These are phyloP conservation scores for Ommatoiulus sabulosus DNA, from an alignment of 2,888 invertebrate genomes.

Conservation along the genomic window DNA sequence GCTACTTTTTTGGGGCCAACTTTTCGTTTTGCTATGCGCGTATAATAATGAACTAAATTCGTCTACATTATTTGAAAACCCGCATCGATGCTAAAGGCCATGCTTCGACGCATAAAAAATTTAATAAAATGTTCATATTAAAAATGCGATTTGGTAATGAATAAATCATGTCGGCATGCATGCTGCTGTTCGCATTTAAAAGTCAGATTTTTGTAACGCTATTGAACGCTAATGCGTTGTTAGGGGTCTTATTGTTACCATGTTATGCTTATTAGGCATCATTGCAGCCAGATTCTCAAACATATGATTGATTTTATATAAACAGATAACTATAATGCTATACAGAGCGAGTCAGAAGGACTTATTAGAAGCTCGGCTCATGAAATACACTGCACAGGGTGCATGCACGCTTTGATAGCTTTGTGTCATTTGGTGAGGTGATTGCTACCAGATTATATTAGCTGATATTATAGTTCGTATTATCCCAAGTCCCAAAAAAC, in stretches of 20 bases:
- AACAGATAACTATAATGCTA: too few species aligned
- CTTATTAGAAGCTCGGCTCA: too few species aligned
- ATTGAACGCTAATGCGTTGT: not conserved
- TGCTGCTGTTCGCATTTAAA: slow-evolving; percentile 20
- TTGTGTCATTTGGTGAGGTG: too few species aligned
- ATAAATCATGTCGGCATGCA: not conserved
- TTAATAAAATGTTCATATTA: slow-evolving; percentile 2
- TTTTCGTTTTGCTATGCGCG: not conserved
- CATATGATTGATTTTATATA: too few species aligned
- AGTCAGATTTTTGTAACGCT: not conserved
- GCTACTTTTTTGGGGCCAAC: not conserved
- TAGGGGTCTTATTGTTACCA: not conserved
- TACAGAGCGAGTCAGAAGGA: too few species aligned
- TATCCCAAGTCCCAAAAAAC: too few species aligned
- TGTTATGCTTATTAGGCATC: slow-evolving; percentile 28
- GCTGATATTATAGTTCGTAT: too few species aligned
- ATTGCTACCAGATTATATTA: too few species aligned
- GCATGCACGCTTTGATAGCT: too few species aligned
- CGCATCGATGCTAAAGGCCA: not conserved
- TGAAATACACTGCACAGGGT: too few species aligned
- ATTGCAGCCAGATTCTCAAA: not conserved
- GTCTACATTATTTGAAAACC: not conserved
- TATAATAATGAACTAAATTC: slow-evolving; percentile 18
- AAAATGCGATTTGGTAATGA: not conserved
- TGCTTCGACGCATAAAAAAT: not conserved